Evolutionary conservation across 2,797 vertebrate genomes (phyloP), one percentile per base, ranked within the genome.

Genomic region (Neosilurus hyrtlii): DNA sequence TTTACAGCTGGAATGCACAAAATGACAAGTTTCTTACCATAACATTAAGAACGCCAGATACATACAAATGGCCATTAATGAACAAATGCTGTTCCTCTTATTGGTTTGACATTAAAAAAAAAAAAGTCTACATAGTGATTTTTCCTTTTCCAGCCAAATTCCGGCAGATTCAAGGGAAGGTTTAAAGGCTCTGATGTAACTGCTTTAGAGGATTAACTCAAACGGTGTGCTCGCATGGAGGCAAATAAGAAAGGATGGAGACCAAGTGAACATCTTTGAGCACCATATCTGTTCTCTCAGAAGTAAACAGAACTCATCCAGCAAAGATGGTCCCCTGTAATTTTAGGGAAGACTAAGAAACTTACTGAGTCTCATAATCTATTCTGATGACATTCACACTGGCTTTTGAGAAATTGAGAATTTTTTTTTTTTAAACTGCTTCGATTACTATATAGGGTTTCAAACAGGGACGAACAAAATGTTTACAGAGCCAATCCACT

Each of bases 191-290:
- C 83, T 79, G 73, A 84, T 70, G 67, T 57, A 67, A 84, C 82
- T 52, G 73, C 85, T 79, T 77, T 49, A 43, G 65, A 61, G 71
- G 79, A 84, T 81, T 84, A 81, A 81, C 79, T 56, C 49, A 62
- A 30, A 80, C 65, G 63, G 70, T 67, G 79, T 52, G 79, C 65
- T 54, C 14, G 43, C 66, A 66, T 65, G 61, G 59, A 83, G 82
- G 66, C 82, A 72, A 63, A 81, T 56, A 66, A 74, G 52, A 63
- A 73, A 62, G 72, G 37, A 62, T 30, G 61, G 52, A 83, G 84
- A 76, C 77, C 87, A 84, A 73, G 61, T 63, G 79, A 76, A 62
- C 74, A 79, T 84, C 84, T 80, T 85, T 86, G 72, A 86, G 82
- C 65, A 18, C 35, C 61, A 22, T 72, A 81, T 84, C 75, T 68